Conservation (phyloP, 1,140 invertebrate genomes). For the Coptotermes formosanus region DNA sequence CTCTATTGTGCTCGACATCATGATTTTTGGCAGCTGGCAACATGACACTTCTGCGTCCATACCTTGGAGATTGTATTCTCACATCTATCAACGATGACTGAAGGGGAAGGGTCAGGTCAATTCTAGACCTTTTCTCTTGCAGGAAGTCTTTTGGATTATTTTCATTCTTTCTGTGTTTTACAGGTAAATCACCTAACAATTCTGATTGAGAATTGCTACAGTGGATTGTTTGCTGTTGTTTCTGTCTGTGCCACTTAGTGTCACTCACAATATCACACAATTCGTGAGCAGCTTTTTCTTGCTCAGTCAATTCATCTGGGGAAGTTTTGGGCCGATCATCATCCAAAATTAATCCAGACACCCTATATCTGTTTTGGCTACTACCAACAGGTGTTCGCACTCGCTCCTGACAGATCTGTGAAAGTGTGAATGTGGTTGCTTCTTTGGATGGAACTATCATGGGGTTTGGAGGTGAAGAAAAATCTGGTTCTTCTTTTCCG, state of each 20-base stretch:
- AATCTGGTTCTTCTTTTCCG: constrained; percentile 12
- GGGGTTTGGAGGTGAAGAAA: constrained; percentile 13
- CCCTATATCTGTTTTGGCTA: constrained; percentile 17
- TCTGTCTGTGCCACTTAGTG: constrained; percentile 26
- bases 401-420: constrained; percentile 25
- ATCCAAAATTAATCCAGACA: constrained; percentile 25
- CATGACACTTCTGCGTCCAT: constrained; percentile 24
- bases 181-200: not conserved
- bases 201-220: constrained; percentile 29
- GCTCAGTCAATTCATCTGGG: constrained; percentile 30
- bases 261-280: constrained; percentile 32
- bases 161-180: not conserved
- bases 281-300: constrained; percentile 30
- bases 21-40: not conserved
- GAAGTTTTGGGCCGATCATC: constrained; percentile 32
- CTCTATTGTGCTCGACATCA: not conserved
- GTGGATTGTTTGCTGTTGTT: not conserved
- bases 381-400: constrained; percentile 23
- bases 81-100: not conserved
- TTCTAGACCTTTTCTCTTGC: not conserved
- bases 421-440: constrained; percentile 29
- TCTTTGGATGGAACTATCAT: constrained; percentile 28
- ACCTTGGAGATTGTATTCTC: constrained; percentile 2
- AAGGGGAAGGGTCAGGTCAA: not conserved
- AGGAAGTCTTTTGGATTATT: not conserved